Conservation (phyloP, 2,797 vertebrate species). For the Rachycentron canadum region DNA sequence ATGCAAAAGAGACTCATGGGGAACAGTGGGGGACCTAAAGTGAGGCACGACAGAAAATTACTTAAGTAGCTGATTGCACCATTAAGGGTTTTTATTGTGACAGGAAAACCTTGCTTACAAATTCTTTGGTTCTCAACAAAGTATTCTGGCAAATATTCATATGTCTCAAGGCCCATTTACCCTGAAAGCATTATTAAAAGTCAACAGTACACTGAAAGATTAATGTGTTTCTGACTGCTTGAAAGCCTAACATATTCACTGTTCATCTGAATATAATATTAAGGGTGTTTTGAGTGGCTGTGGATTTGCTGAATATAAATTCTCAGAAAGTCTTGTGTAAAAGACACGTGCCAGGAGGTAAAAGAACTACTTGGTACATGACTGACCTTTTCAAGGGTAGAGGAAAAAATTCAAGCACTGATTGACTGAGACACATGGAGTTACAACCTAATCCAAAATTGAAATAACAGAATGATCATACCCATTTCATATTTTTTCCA, state of each 20-base stretch:
- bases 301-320: constrained; percentile 31
- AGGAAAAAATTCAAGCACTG: neutral
- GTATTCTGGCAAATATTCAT: constrained; percentile 45
- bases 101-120: constrained; percentile 31
- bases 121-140: constrained; percentile 33
- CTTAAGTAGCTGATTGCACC: constrained; percentile 21
- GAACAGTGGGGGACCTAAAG: constrained; percentile 18
- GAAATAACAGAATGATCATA: neutral
- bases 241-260: constrained; percentile 46
- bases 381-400: neutral
- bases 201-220: constrained; percentile 58
- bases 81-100: constrained; percentile 43
- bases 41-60: constrained; percentile 20
- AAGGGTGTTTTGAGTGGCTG: constrained; percentile 30
- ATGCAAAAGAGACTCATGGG: constrained; percentile 14
- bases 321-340: constrained; percentile 4
- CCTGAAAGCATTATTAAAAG: constrained; percentile 59
- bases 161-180: constrained; percentile 55
- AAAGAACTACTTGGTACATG: neutral
- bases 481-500: neutral
- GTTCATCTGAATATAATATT: constrained; percentile 53
- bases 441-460: neutral
- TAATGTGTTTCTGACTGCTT: constrained; percentile 53
- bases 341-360: neutral
- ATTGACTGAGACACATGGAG: neutral